phyloP scores from a whole-genome alignment of 2,797 vertebrate genomes.

The Cossypha dichroa region DNA sequence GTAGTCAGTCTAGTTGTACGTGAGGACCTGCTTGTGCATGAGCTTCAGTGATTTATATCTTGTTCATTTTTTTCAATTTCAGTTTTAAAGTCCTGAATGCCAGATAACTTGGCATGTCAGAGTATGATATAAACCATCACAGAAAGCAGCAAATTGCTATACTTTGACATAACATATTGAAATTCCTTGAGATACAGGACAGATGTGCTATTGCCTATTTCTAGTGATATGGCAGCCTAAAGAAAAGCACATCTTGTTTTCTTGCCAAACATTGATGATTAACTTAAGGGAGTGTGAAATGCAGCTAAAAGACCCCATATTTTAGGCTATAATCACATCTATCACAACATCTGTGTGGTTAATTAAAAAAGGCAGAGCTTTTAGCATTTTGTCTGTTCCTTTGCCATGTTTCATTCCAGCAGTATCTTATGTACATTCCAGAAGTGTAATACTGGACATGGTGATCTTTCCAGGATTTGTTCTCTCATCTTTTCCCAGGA shows the following conservation, averaged over 20 bases:
- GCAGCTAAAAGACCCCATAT: not conserved
- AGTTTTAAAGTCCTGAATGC: not conserved
- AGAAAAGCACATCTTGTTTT: not conserved
- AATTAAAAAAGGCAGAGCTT: not conserved
- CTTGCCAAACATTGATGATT: not conserved
- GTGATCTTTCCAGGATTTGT: not conserved
- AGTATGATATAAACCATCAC: not conserved
- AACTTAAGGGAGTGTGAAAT: not conserved
- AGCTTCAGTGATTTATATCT: not conserved
- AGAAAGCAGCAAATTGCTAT: not conserved
- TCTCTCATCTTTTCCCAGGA: not conserved
- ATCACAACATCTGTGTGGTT: not conserved
- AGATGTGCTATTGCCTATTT: not conserved
- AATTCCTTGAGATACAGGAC: not conserved
- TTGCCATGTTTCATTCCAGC: not conserved
- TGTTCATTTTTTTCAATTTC: not conserved
- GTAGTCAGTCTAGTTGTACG: not conserved
- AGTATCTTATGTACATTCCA: not conserved
- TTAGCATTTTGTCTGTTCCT: not conserved
- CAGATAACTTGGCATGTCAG: not conserved
- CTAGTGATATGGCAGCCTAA: not conserved
- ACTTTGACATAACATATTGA: not conserved
- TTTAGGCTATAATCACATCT: not conserved
- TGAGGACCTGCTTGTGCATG: fast-evolving
- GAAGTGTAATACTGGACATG: not conserved